These are phyloP conservation scores for Chelidonichthys spinosus DNA, from an alignment of 2,797 vertebrate genomes.

Conservation along the genomic window DNA sequence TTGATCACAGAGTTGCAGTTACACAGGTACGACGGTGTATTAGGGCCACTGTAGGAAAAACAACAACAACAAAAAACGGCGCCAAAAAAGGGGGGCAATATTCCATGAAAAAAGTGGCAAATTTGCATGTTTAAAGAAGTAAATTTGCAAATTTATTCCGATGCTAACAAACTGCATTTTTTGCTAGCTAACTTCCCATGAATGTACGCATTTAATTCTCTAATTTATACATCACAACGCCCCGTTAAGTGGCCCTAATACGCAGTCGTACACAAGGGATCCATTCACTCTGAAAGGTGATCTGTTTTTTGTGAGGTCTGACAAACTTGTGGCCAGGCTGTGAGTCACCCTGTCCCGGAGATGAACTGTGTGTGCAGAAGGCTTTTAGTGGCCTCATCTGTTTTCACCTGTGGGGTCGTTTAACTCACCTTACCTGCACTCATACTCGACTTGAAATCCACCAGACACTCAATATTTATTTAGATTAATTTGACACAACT, in stretches of 20 bases:
- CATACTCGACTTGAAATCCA: slow-evolving; percentile 18
- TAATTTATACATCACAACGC: too few relatives aligned
- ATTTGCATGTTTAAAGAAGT: too few relatives aligned
- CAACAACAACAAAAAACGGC: too few relatives aligned
- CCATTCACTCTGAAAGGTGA: slow-evolving; percentile 35
- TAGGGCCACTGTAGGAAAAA: too few relatives aligned
- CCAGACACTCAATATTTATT: slow-evolving; percentile 12
- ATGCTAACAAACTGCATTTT: too few relatives aligned
- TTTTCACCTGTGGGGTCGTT: slow-evolving; percentile 46
- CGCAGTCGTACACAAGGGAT: slow-evolving; percentile 9
- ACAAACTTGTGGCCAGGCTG: slow-evolving; percentile 51
- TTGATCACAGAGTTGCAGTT: slow-evolving; percentile 44
- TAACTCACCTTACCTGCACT: slow-evolving; percentile 45
- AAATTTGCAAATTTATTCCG: too few relatives aligned
- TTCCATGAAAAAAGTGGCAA: too few relatives aligned
- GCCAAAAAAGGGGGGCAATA: too few relatives aligned
- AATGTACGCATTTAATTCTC: too few relatives aligned
- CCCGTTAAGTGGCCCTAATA: too few relatives aligned
- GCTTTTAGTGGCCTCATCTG: slow-evolving; percentile 63
- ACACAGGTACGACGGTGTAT: too few relatives aligned
- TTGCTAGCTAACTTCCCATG: too few relatives aligned
- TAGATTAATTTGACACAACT: slow-evolving; percentile 5
- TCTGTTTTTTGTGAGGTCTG: slow-evolving; percentile 59
- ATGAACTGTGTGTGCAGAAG: slow-evolving; percentile 52
- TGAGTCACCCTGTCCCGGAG: slow-evolving; percentile 51